Percentiles rank a stretch among this genome's conserved stretches.
phyloP scores from a whole-genome alignment of 2,113 vertebrate species.

The Athene noctua region DNA sequence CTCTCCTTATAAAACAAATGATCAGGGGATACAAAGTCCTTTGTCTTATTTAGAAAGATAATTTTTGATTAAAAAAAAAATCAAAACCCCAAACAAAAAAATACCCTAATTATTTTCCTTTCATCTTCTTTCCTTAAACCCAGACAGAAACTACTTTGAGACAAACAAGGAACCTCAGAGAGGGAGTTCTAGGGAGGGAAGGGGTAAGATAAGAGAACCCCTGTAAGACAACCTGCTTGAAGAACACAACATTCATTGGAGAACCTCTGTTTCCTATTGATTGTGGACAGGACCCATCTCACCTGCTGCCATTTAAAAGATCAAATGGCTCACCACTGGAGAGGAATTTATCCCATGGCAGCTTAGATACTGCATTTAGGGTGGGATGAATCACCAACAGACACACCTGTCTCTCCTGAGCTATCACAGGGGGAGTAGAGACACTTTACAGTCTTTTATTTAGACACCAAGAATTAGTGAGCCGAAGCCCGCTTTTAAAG shows the following conservation, averaged over 20 bases:
- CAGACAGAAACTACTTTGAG: not conserved
- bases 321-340: not conserved
- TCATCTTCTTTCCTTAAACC: not conserved
- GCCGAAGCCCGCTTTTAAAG: not conserved
- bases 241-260: not conserved
- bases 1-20: not conserved
- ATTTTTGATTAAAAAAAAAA: not conserved
- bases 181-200: not conserved
- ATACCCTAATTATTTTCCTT: not conserved
- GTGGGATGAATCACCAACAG: not conserved
- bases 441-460: not conserved
- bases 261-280: not conserved
- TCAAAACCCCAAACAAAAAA: not conserved
- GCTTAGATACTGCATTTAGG: not conserved
- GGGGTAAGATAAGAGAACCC: not conserved
- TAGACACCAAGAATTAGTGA: not conserved
- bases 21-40: not conserved
- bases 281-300: not conserved
- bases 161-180: not conserved
- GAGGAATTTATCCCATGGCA: not conserved
- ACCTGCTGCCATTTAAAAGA: not conserved
- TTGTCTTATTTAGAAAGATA: not conserved
- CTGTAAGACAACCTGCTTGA: accelerated
- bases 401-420: not conserved
- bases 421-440: not conserved